These are phyloP conservation scores for Grammomys dolichurus DNA, from an alignment of 2,113 vertebrate genomes.

Conservation along the genomic window DNA sequence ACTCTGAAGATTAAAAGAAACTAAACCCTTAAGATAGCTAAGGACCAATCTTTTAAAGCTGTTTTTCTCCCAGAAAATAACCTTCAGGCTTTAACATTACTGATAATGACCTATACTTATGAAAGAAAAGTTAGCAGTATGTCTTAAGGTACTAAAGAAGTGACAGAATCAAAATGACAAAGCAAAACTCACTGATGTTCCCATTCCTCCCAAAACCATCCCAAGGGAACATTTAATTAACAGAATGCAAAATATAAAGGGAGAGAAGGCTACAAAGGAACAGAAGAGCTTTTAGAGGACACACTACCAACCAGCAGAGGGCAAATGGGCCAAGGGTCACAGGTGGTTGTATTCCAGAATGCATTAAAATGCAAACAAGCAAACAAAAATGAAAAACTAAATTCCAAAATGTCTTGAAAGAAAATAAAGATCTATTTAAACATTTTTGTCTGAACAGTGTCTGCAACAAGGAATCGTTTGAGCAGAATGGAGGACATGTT, in stretches of 20 bases:
- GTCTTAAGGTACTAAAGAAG: not conserved
- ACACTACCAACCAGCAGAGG: not conserved
- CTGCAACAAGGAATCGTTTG: not conserved
- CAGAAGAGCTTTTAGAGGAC: not conserved
- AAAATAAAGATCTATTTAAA: conserved; percentile 12
- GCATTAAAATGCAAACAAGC: not conserved
- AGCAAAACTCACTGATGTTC: not conserved
- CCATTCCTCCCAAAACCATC: not conserved
- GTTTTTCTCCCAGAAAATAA: not conserved
- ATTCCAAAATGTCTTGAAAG: not conserved
- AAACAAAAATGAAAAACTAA: not conserved
- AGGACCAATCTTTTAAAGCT: not conserved
- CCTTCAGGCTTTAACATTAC: not conserved
- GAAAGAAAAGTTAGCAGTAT: not conserved
- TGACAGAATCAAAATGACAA: not conserved
- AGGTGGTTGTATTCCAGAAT: not conserved
- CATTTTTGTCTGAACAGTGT: not conserved
- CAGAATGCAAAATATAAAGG: not conserved
- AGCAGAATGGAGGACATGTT: not conserved
- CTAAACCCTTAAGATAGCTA: not conserved
- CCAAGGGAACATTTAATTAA: not conserved
- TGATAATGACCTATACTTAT: not conserved
- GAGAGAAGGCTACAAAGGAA: not conserved
- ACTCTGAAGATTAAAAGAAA: conserved; percentile 31
- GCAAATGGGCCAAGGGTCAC: not conserved